phyloP scores from a whole-genome alignment of 1,140 invertebrate species.

The Coenobita brevimanus region DNA sequence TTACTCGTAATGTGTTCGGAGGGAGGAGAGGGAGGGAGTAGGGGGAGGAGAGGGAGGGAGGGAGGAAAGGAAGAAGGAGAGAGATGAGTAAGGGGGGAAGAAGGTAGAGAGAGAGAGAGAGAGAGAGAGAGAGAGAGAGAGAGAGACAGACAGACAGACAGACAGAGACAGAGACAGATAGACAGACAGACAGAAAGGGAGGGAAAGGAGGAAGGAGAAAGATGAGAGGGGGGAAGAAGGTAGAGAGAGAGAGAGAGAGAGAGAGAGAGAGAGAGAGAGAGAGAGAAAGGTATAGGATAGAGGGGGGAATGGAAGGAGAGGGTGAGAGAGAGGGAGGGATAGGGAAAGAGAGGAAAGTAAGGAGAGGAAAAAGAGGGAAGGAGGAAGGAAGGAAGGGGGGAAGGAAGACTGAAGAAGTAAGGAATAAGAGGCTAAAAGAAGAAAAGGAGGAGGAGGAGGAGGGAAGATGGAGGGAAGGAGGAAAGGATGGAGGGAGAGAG shows the following conservation, averaged over 20 bases:
- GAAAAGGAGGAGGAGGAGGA: too few species aligned
- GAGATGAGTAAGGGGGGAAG: too few species aligned
- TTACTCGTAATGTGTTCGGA: neutral
- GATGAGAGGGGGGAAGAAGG: constrained; percentile 14
- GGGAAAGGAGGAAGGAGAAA: constrained; percentile 9
- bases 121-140: too few species aligned
- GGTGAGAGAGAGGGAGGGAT: neutral
- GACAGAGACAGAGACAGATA: too few species aligned
- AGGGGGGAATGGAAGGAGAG: neutral
- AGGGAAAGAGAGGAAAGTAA: neutral
- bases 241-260: constrained; percentile 15
- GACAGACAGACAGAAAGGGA: neutral
- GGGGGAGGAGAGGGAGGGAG: neutral
- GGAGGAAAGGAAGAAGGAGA: neutral
- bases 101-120: too few species aligned
- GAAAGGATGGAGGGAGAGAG: neutral
- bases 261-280: neutral
- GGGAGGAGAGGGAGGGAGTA: neutral
- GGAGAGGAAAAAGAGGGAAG: neutral
- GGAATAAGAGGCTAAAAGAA: too few species aligned
- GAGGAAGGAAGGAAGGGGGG: neutral
- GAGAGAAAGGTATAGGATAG: neutral
- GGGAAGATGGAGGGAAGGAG: neutral
- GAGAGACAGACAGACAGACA: neutral
- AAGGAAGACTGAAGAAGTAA: too few species aligned